phyloP scores from a whole-genome alignment of 1,140 invertebrate genomes.

The Lepidostoma basale region DNA sequence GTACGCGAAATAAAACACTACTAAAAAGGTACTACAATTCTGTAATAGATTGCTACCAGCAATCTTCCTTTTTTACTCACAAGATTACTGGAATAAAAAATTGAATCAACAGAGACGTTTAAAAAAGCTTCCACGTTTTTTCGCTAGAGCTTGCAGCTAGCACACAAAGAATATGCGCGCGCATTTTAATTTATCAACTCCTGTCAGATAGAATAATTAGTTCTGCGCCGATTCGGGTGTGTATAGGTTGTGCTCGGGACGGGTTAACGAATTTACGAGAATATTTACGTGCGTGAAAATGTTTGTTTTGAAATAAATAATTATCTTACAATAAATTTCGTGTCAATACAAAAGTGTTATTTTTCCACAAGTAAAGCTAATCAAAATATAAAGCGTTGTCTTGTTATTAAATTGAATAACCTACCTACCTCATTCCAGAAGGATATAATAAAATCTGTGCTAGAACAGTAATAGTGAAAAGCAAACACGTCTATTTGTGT shows the following conservation, averaged over 20 bases:
- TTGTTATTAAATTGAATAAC: no score
- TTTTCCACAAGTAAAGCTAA: no score
- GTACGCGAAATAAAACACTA: no score
- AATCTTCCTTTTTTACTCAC: no score
- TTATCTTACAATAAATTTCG: background rate
- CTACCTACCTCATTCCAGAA: background rate
- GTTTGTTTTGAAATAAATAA: background rate
- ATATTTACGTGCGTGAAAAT: slow-evolving; percentile 3
- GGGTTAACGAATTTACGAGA: background rate
- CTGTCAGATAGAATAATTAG: background rate
- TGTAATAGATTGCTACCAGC: no score
- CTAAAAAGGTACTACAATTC: no score
- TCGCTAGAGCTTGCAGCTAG: slow-evolving; percentile 18
- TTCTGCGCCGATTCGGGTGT: slow-evolving; percentile 17
- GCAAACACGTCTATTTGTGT: no score
- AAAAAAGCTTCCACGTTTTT: background rate
- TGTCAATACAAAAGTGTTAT: no score
- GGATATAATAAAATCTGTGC: background rate
- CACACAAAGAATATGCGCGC: slow-evolving; percentile 25
- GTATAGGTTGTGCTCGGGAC: background rate
- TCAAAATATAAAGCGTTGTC: background rate
- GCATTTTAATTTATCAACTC: slow-evolving; percentile 18
- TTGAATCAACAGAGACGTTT: no score
- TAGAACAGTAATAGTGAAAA: no score
- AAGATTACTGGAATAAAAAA: no score